Percentiles rank a stretch among this genome's conserved stretches.
Conservation (phyloP, 2,113 vertebrate genomes). For the Vidua macroura region DNA sequence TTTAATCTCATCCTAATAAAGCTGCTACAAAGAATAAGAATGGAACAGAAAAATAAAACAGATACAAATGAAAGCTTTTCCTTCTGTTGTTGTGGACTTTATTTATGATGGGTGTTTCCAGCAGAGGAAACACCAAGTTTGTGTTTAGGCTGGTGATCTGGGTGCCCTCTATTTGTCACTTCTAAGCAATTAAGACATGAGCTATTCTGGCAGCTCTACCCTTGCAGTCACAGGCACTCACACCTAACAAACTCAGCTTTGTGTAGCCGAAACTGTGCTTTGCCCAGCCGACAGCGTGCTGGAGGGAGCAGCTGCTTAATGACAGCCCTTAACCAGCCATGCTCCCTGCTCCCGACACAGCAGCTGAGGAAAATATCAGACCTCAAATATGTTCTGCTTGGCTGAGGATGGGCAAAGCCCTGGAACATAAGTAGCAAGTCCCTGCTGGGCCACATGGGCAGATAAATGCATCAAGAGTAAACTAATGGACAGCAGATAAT, state of each 20-base stretch:
- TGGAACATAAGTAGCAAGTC: neutral
- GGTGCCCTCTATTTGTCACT: neutral
- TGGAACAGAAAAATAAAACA: neutral
- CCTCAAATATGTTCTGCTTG: neutral
- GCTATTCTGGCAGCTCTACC: constrained; percentile 14
- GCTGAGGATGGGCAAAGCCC: neutral
- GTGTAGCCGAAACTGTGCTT: neutral
- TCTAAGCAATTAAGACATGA: neutral
- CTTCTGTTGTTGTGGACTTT: neutral
- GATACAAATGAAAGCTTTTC: neutral
- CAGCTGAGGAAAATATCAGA: neutral
- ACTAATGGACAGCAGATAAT: constrained; percentile 5
- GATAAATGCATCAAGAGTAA: neutral
- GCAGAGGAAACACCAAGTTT: neutral
- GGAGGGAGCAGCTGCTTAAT: neutral
- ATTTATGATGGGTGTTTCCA: neutral
- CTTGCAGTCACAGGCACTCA: neutral
- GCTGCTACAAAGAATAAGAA: neutral
- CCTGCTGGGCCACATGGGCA: neutral
- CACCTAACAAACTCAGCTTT: constrained; percentile 31
- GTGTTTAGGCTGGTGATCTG: neutral
- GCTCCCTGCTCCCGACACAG: neutral
- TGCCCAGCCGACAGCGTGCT: neutral
- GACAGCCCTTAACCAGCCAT: neutral
- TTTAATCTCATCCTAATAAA: neutral